phyloP scores from a whole-genome alignment of 2,888 invertebrate genomes.

The Clepsis dumicolana region DNA sequence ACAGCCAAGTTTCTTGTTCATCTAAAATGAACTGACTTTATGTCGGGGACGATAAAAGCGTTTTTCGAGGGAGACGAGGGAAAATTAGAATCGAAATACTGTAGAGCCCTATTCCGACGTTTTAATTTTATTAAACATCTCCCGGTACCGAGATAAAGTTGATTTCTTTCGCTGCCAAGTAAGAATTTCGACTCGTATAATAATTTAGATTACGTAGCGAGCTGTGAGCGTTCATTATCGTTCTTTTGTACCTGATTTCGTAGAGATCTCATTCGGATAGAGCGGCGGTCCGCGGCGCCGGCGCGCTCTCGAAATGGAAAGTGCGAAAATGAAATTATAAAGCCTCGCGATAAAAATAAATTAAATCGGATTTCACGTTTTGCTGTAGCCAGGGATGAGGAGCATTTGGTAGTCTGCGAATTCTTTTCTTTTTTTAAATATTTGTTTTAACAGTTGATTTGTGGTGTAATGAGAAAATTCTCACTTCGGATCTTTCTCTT shows the following conservation, averaged over 20 bases:
- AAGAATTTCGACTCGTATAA: constrained; percentile 85
- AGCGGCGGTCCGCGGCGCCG: constrained; percentile 81
- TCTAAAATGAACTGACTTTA: constrained; percentile 54
- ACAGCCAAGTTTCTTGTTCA: constrained; percentile 49
- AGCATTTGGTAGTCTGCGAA: constrained; percentile 81
- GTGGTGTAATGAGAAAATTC: constrained; percentile 83
- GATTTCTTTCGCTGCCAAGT: constrained; percentile 83
- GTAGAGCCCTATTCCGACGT: constrained; percentile 71
- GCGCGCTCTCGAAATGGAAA: constrained; percentile 84
- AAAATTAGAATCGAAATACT: constrained; percentile 77
- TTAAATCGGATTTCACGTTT: constrained; percentile 86
- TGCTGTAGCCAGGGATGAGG: constrained; percentile 82
- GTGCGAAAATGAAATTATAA: constrained; percentile 87
- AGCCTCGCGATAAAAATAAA: constrained; percentile 86
- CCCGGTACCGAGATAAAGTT: constrained; percentile 80
- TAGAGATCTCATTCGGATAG: constrained; percentile 86
- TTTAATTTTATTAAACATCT: constrained; percentile 85
- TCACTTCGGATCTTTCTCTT: constrained; percentile 73
- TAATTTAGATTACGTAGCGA: constrained; percentile 86
- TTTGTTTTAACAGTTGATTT: constrained; percentile 85
- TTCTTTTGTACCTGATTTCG: constrained; percentile 86
- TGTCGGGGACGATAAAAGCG: constrained; percentile 56
- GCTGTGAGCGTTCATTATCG: constrained; percentile 86
- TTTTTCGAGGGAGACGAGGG: constrained; percentile 59
- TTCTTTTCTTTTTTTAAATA: constrained; percentile 83